These are phyloP conservation scores for Lepus europaeus DNA, from an alignment of 2,113 vertebrate species.

Conservation along the genomic window DNA sequence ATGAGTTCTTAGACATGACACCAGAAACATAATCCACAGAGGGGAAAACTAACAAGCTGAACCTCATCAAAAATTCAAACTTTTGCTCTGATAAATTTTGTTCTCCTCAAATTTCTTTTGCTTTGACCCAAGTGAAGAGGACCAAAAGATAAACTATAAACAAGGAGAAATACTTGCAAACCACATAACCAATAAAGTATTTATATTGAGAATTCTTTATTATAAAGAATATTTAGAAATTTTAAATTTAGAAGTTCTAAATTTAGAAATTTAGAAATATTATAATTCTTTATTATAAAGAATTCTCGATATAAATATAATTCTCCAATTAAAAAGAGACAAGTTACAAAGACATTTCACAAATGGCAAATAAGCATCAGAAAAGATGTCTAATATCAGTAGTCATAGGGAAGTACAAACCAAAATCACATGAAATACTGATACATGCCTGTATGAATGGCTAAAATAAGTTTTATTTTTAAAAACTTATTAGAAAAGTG, in stretches of 20 bases:
- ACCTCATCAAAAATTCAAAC: slow-evolving; percentile 10
- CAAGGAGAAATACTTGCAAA: slow-evolving; percentile 8
- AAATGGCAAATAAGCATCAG: background rate
- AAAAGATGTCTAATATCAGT: slow-evolving; percentile 1
- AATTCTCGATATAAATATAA: background rate
- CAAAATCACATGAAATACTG: background rate
- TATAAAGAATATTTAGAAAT: too few relatives aligned
- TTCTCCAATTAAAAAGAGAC: slow-evolving; percentile 23
- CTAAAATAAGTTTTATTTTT: background rate
- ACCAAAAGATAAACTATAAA: slow-evolving; percentile 9
- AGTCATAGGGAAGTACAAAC: slow-evolving; percentile 46
- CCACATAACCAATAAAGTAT: background rate
- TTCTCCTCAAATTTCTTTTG: background rate
- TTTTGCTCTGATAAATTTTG: background rate
- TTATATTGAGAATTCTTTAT: background rate
- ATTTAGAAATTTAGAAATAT: too few relatives aligned
- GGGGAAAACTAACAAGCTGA: background rate
- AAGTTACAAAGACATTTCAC: background rate
- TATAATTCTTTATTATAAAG: background rate
- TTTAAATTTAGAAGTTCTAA: too few relatives aligned
- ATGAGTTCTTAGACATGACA: background rate
- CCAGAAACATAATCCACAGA: background rate
- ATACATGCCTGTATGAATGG: background rate
- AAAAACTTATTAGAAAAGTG: background rate
- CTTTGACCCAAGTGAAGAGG: background rate